Percentiles rank a stretch among this genome's conserved stretches.
These are phyloP conservation scores for Tanytarsus gracilentus DNA, from an alignment of 2,888 invertebrate genomes.

Conservation along the genomic window DNA sequence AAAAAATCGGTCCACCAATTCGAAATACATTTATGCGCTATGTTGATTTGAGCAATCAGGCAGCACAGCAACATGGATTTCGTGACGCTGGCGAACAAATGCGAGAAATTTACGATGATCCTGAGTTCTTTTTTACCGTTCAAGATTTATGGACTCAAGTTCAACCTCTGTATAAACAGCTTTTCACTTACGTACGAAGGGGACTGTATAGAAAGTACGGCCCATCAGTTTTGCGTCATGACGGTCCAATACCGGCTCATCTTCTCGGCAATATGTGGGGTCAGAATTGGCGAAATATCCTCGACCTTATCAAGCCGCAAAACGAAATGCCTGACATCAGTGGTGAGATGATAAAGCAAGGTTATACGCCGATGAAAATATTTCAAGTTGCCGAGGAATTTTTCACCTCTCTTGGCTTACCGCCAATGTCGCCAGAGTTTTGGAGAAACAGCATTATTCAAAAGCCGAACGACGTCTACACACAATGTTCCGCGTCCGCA, in stretches of 20 bases:
- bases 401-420: conserved; percentile 69
- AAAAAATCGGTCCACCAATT: conserved; percentile 66
- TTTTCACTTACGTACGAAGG: conserved; percentile 72
- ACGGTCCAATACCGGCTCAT: conserved; percentile 79
- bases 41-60: conserved; percentile 68
- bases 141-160: conserved; percentile 53
- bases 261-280: conserved; percentile 79
- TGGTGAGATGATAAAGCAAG: conserved; percentile 63
- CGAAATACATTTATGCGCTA: conserved; percentile 69
- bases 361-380: conserved; percentile 65
- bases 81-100: conserved; percentile 73
- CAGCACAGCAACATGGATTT: conserved; percentile 64
- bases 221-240: conserved; percentile 48
- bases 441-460: conserved; percentile 75
- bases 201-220: conserved; percentile 58
- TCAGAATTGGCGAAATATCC: conserved; percentile 70
- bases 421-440: conserved; percentile 72
- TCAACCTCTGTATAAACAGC: conserved; percentile 67
- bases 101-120: conserved; percentile 63
- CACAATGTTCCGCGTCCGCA: conserved; percentile 54
- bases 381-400: conserved; percentile 78
- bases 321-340: conserved; percentile 62
- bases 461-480: conserved; percentile 57
- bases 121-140: conserved; percentile 52
- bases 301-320: conserved; percentile 66